Evolutionary conservation across 2,888 invertebrate species (phyloP), one percentile per base, ranked within the genome.

Genomic region (Salpingus planirostris): DNA sequence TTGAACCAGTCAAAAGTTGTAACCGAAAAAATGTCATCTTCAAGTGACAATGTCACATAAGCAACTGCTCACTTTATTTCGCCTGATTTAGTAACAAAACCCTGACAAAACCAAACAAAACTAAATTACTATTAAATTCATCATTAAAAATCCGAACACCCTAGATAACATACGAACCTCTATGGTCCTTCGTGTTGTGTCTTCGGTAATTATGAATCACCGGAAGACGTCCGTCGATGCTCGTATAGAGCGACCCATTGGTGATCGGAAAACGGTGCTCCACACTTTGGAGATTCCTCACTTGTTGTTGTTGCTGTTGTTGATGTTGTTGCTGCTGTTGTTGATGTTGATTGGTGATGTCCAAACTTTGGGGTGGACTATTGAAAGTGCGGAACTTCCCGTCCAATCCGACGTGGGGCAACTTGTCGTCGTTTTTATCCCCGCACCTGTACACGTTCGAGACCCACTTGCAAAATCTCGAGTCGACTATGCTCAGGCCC

Each of bases 351-450:
- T 52, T 54, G 26, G 40, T 39, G 8, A 58, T 44, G 39, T 63
- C 63, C 31, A 64, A 43, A 34, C 60, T 64, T 38, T 63, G 64
- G 1, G 62, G 59, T 32, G 60, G 63, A 27, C 60, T 61, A 18
- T 61, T 67, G 49, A 72, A 73, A 25, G 70, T 70, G 11, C 74
- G 63, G 52, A 74, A 74, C 47, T 72, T 74, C n/a, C 73, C 73
- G 46, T 73, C 73, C 36, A 72, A 56, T n/a, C 71, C 70, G 40
- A 69, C 44, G 43, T 66, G 66, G 3, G 66, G 65, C 33, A 66
- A 46, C 50, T 66, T 66, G 26, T 66, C 66, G 28, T 58, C 56
- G 12, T 49, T 50, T 27, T 62, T 55, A 5, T 56, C 43, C 1
- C 54, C 40, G 32, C 64, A 65, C 31, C 48, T 65, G 54, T 73